These are phyloP conservation scores for Promerops cafer DNA, from an alignment of 2,113 vertebrate species.

Conservation along the genomic window DNA sequence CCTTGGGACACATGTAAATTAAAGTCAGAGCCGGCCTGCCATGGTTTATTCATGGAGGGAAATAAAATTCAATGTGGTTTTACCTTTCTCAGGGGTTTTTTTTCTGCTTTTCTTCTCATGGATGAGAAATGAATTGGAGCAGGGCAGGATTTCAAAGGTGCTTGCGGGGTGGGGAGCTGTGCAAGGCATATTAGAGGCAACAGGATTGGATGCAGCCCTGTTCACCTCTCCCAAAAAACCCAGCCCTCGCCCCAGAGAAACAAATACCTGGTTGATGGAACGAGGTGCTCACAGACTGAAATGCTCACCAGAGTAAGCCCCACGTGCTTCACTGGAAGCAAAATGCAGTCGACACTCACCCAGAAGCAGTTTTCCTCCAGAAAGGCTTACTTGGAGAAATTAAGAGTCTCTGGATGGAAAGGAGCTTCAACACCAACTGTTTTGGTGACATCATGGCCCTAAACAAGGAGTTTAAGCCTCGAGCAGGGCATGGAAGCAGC, in stretches of 20 bases:
- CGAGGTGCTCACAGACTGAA: fast-evolving
- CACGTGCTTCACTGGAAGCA: fast-evolving
- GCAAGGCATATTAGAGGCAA: background rate
- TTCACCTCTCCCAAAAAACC: background rate
- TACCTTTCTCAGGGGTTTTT: background rate
- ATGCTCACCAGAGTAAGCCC: background rate
- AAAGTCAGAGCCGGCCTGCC: background rate
- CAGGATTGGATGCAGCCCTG: too few species aligned
- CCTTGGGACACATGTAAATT: conserved; percentile 32
- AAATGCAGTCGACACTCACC: fast-evolving
- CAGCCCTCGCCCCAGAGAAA: background rate
- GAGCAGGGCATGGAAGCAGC: background rate
- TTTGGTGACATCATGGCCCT: background rate
- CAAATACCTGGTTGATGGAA: background rate
- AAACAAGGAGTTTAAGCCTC: background rate
- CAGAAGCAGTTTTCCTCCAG: background rate
- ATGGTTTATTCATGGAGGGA: conserved; percentile 14
- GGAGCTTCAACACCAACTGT: background rate
- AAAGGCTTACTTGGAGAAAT: background rate
- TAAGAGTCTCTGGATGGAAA: background rate
- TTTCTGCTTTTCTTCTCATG: background rate
- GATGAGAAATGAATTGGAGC: background rate
- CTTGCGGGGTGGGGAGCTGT: fast-evolving
- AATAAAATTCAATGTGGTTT: background rate
- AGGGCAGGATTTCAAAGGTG: background rate